These are phyloP conservation scores for Cheumatopsyche charites DNA, from an alignment of 1,140 invertebrate genomes.

Conservation along the genomic window DNA sequence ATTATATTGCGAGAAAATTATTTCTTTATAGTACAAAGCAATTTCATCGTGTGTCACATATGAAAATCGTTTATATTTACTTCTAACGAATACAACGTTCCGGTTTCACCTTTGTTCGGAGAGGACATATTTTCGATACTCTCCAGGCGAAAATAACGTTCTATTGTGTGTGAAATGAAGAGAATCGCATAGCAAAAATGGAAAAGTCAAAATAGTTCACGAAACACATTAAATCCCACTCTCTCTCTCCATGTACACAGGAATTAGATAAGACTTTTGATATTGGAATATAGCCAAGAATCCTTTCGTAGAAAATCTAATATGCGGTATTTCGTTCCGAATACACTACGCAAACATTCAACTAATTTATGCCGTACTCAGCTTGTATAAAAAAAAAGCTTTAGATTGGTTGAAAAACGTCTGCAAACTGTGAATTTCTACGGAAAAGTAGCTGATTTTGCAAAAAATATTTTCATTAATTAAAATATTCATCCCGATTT, in stretches of 20 bases:
- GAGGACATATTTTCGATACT: conserved; percentile 5
- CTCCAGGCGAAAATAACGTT: background rate
- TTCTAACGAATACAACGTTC: background rate
- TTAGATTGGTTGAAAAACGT: too few relatives aligned
- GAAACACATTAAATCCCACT: conserved; percentile 20
- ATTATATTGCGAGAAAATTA: too few relatives aligned
- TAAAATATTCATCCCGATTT: too few relatives aligned
- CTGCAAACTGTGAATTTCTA: too few relatives aligned
- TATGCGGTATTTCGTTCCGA: conserved; percentile 17
- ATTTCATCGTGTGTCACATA: too few relatives aligned
- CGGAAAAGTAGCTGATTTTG: too few relatives aligned
- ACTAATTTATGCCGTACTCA: conserved; percentile 23
- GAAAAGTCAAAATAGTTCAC: conserved; percentile 22
- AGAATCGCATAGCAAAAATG: background rate
- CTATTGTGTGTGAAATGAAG: conserved; percentile 12
- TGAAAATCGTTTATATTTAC: background rate
- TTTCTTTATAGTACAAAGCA: too few relatives aligned
- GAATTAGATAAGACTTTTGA: conserved; percentile 17
- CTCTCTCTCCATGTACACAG: too few relatives aligned
- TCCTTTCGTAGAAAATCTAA: conserved; percentile 23
- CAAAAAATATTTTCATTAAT: too few relatives aligned
- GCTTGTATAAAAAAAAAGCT: background rate
- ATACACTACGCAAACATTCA: conserved; percentile 6
- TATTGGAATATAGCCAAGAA: conserved; percentile 15
- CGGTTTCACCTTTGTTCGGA: conserved; percentile 14